Evolutionary conservation across 2,888 invertebrate species (phyloP).

Genomic region (Panorpa germanica): DNA sequence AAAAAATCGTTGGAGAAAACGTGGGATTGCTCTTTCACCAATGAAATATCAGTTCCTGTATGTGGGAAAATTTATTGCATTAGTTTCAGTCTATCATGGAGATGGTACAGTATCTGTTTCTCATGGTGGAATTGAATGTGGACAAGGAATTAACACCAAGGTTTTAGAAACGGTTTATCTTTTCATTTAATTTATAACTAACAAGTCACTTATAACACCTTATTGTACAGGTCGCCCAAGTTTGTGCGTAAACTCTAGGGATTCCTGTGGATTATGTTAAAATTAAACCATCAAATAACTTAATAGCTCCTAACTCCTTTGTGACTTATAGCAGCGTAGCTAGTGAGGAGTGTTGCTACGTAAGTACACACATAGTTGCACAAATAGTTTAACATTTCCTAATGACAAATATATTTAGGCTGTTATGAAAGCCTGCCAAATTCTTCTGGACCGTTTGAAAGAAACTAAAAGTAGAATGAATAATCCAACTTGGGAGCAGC

Average conservation of each 20-base stretch:
- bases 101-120: constrained; percentile 52
- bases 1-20: constrained; percentile 64
- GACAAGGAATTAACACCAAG: constrained; percentile 65
- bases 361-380: constrained; percentile 17
- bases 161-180: no score
- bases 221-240: constrained; percentile 55
- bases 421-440: constrained; percentile 42
- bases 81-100: constrained; percentile 45
- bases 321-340: constrained; percentile 52
- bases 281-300: constrained; percentile 43
- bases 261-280: constrained; percentile 44
- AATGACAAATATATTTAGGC: constrained; percentile 21
- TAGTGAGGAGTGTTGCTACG: constrained; percentile 45
- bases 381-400: constrained; percentile 12
- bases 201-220: no score
- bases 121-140: constrained; percentile 58
- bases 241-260: constrained; percentile 48
- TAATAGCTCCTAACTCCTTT: constrained; percentile 44
- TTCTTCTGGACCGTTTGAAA: constrained; percentile 34
- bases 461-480: constrained; percentile 32
- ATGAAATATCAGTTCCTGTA: constrained; percentile 43
- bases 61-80: constrained; percentile 32
- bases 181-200: no score
- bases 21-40: constrained; percentile 46
- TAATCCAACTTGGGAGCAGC: constrained; percentile 34